phyloP scores from a whole-genome alignment of 2,113 vertebrate species.

The Chaetorhynchus papuensis region DNA sequence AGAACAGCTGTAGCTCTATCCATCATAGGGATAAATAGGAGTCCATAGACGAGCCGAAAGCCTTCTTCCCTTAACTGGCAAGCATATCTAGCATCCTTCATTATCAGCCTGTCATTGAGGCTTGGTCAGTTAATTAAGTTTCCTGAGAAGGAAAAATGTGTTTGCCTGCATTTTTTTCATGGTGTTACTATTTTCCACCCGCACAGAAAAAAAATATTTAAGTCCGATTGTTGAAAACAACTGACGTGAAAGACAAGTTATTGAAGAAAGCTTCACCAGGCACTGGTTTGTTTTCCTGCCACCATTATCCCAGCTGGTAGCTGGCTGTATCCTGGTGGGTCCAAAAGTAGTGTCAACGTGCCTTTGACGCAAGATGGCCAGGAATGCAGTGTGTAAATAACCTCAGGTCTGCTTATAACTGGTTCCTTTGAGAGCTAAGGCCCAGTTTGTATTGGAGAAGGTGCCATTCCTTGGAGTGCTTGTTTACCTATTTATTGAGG shows the following conservation, averaged over 20 bases:
- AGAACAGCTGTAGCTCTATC: slow-evolving; percentile 58
- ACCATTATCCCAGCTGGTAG: not conserved
- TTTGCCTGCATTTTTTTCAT: not conserved
- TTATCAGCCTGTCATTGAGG: not conserved
- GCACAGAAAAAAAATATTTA: not conserved
- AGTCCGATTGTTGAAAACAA: not conserved
- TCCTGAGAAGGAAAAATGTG: not conserved
- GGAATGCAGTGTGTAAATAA: slow-evolving; percentile 33
- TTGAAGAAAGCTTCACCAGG: not conserved
- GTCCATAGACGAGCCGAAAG: not conserved
- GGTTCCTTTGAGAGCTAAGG: not conserved
- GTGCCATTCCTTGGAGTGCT: slow-evolving; percentile 14
- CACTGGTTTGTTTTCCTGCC: not conserved
- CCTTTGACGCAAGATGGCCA: not conserved
- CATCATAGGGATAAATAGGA: slow-evolving; percentile 38
- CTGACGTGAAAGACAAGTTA: not conserved
- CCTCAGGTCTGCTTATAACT: not conserved
- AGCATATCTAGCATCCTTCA: not conserved
- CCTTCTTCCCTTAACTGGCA: slow-evolving; percentile 17
- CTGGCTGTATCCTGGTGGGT: not conserved
- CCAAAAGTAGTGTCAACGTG: not conserved
- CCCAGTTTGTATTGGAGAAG: not conserved
- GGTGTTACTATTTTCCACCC: not conserved
- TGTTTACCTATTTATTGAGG: slow-evolving; percentile 60
- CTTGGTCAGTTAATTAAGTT: not conserved